Conservation (phyloP, 2,113 vertebrate species). For the Rhinichthys klamathensis region DNA sequence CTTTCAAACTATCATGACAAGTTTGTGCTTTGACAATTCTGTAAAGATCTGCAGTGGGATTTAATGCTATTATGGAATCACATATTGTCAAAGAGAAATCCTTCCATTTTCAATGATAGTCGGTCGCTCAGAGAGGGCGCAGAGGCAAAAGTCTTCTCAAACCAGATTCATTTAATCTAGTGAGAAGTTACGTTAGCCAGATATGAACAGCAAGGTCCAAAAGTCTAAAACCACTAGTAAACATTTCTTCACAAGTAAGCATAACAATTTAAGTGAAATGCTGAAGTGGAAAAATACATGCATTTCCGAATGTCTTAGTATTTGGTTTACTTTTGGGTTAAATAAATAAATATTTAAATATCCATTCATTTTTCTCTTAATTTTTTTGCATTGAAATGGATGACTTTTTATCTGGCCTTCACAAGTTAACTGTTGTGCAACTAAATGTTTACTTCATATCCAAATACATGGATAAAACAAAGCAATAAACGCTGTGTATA, state of each 20-base stretch:
- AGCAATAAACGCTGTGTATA: not conserved
- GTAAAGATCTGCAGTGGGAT: not conserved
- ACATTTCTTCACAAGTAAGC: not conserved
- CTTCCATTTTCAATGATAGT: not conserved
- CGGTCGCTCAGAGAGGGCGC: not conserved
- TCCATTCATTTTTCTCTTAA: not conserved
- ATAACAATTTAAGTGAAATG: not conserved
- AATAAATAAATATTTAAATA: not conserved
- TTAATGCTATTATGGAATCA: not conserved
- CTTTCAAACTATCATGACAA: conserved; percentile 17
- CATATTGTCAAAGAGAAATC: not conserved
- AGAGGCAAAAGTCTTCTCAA: not conserved
- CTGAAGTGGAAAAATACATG: not conserved
- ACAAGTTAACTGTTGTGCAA: not conserved
- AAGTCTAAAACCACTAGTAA: too few relatives aligned
- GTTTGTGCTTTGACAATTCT: not conserved
- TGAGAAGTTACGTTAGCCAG: not conserved
- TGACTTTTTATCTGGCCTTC: not conserved
- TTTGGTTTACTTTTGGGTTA: not conserved
- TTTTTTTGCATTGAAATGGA: not conserved
- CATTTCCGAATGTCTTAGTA: not conserved
- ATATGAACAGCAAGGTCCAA: not conserved
- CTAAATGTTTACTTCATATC: conserved; percentile 16
- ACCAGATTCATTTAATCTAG: not conserved
- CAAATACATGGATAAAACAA: conserved; percentile 4